Evolutionary conservation across 2,797 vertebrate species (phyloP).

Genomic region (Sphenodon punctatus): DNA sequence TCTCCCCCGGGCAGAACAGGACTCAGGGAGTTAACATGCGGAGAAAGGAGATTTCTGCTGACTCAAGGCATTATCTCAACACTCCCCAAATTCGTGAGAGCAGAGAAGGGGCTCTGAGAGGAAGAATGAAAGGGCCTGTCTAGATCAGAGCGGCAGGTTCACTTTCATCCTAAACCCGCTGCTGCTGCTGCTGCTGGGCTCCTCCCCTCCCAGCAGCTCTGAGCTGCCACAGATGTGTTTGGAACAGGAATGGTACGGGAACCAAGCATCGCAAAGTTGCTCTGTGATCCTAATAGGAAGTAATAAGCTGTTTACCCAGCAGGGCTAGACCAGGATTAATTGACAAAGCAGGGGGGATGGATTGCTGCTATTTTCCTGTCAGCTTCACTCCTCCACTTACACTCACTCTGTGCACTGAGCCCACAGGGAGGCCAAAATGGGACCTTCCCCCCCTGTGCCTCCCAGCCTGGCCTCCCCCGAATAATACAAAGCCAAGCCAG

Average conservation of each 20-base stretch:
- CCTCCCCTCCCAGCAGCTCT: slow-evolving; percentile 42
- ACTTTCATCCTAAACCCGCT: slow-evolving; percentile 49
- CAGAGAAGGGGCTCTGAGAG: neutral
- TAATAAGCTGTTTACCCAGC: slow-evolving; percentile 79
- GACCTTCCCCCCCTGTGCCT: neutral
- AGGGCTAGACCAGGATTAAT: slow-evolving; percentile 74
- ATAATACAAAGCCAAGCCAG: neutral
- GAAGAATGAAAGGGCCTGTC: slow-evolving; percentile 32
- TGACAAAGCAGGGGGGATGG: slow-evolving; percentile 78
- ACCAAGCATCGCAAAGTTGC: slow-evolving; percentile 67
- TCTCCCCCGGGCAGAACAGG: neutral
- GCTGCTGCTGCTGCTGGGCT: too few species aligned
- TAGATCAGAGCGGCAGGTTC: slow-evolving; percentile 56
- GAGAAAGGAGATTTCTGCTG: slow-evolving; percentile 37
- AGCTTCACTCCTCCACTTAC: slow-evolving; percentile 61
- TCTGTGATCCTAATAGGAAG: slow-evolving; percentile 77
- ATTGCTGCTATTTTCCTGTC: slow-evolving; percentile 75
- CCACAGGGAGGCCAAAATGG: neutral
- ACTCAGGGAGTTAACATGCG: slow-evolving; percentile 23
- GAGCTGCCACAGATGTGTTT: slow-evolving; percentile 55
- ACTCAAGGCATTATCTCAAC: slow-evolving; percentile 42
- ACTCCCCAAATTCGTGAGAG: slow-evolving; percentile 56
- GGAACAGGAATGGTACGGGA: slow-evolving; percentile 57
- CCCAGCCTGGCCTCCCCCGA: neutral
- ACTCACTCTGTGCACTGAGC: slow-evolving; percentile 49